These are phyloP conservation scores for Limonius californicus DNA, from an alignment of 1,140 invertebrate genomes.

Conservation along the genomic window DNA sequence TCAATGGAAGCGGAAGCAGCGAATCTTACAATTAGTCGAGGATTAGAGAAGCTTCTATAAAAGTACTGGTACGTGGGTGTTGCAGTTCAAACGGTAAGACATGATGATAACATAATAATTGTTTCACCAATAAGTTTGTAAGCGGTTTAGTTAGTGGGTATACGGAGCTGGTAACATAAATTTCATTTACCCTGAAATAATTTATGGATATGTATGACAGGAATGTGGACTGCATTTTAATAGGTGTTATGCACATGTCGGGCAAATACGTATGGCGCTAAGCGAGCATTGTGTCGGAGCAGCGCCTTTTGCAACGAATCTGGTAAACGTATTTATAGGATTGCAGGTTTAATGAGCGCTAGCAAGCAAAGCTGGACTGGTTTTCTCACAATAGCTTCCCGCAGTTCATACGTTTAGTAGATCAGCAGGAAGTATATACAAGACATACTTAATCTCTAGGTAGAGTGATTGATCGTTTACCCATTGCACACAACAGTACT, in stretches of 20 bases:
- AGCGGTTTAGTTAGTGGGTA: no score
- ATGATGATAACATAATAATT: no score
- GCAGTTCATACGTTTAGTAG: conserved; percentile 33
- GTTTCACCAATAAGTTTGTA: no score
- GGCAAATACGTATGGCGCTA: conserved; percentile 14
- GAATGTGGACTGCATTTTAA: conserved; percentile 17
- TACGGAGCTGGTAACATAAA: neutral
- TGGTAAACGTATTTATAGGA: conserved; percentile 28
- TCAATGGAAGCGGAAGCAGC: no score
- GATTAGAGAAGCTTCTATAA: no score
- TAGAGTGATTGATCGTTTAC: conserved; percentile 28
- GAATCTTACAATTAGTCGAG: no score
- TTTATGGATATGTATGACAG: conserved; percentile 17
- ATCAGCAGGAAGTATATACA: conserved; percentile 33
- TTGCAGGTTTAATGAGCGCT: conserved; percentile 30
- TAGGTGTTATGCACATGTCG: conserved; percentile 9
- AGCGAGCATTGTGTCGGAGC: conserved; percentile 6
- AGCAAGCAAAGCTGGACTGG: conserved; percentile 26
- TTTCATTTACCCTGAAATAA: conserved; percentile 5
- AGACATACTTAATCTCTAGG: conserved; percentile 28
- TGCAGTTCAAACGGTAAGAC: no score
- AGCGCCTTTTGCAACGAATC: neutral
- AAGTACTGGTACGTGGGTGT: no score
- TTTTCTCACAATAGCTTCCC: conserved; percentile 31
- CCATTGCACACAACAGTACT: conserved; percentile 8